Conservation (phyloP, 2,888 invertebrate genomes). For the Griposia aprilina region DNA sequence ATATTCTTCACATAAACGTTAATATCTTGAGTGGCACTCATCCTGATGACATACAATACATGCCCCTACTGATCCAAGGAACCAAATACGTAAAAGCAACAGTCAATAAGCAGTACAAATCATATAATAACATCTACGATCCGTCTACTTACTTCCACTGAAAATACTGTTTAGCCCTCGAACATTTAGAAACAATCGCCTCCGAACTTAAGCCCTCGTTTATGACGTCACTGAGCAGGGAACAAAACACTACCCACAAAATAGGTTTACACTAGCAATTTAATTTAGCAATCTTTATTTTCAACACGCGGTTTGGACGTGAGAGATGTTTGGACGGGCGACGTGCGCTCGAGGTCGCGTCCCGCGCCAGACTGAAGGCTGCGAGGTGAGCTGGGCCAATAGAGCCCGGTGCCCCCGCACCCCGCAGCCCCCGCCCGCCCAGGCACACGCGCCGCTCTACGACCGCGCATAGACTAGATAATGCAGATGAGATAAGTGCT, state of each 20-base stretch:
- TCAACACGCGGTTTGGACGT: conserved; percentile 78
- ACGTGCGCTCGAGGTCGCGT: conserved; percentile 72
- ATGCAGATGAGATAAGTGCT: conserved; percentile 72
- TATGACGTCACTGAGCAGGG: conserved; percentile 69
- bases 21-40: conserved; percentile 24
- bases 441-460: conserved; percentile 80
- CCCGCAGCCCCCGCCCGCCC: conserved; percentile 75
- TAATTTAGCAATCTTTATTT: conserved; percentile 84
- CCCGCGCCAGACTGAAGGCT: conserved; percentile 84
- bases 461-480: conserved; percentile 76
- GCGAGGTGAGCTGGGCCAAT: conserved; percentile 80
- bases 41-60: conserved; percentile 39
- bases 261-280: conserved; percentile 70
- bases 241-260: conserved; percentile 72
- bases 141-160: conserved; percentile 66
- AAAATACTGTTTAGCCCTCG: conserved; percentile 64
- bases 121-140: conserved; percentile 63
- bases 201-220: conserved; percentile 48
- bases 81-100: conserved; percentile 58
- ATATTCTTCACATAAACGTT: conserved; percentile 34
- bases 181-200: conserved; percentile 40
- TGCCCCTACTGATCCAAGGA: conserved; percentile 34
- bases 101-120: conserved; percentile 66
- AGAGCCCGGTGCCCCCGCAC: conserved; percentile 66
- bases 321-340: conserved; percentile 53